Percentiles rank a stretch among this genome's conserved stretches.
These are phyloP conservation scores for Mercenaria mercenaria DNA, from an alignment of 1,140 invertebrate genomes.

Conservation along the genomic window DNA sequence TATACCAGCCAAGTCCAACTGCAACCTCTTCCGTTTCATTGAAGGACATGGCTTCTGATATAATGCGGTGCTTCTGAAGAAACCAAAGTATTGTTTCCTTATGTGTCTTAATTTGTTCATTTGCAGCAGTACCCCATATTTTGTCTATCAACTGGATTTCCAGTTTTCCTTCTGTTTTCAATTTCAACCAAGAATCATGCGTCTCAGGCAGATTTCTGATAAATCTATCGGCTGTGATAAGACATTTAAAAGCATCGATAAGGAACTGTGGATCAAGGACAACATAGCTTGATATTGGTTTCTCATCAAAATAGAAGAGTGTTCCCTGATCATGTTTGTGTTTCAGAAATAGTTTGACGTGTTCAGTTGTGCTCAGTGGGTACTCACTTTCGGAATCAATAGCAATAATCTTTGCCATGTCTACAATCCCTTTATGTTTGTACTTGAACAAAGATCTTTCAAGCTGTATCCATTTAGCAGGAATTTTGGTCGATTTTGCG, in stretches of 20 bases:
- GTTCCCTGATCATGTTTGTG: too few species aligned
- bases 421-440: neutral
- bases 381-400: neutral
- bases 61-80: too few species aligned
- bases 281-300: neutral
- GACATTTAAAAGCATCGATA: constrained; percentile 51
- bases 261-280: constrained; percentile 48
- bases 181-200: neutral
- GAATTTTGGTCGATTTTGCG: neutral
- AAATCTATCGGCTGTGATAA: constrained; percentile 12
- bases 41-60: neutral
- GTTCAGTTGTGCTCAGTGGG: neutral
- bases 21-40: neutral
- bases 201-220: neutral
- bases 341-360: constrained; percentile 52
- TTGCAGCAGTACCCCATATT: constrained; percentile 22
- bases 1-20: neutral
- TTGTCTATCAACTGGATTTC: constrained; percentile 21
- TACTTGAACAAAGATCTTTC: neutral
- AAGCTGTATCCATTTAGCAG: too few species aligned
- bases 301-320: constrained; percentile 54
- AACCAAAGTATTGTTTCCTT: constrained; percentile 24
- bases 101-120: neutral
- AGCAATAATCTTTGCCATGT: neutral
- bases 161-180: constrained; percentile 5